Evolutionary conservation across 2,113 vertebrate genomes (phyloP).

Genomic region (Tauraco erythrolophus): DNA sequence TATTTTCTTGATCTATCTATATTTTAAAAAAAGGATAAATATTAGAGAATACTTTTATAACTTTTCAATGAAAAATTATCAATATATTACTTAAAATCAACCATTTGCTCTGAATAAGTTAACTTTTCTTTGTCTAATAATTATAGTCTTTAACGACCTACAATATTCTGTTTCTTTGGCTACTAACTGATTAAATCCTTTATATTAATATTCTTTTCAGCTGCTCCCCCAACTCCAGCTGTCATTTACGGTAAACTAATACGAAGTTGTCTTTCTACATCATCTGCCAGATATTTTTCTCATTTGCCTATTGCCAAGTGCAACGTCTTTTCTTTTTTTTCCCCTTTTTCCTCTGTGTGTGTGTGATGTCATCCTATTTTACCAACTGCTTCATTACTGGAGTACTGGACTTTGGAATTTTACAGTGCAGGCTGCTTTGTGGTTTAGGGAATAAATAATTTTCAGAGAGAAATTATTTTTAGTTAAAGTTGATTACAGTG

Average conservation of each 20-base stretch:
- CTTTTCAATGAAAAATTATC: background rate
- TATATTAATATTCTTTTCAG: slow-evolving; percentile 89
- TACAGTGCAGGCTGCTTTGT: background rate
- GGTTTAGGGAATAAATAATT: background rate
- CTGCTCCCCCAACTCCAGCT: slow-evolving; percentile 90
- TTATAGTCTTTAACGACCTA: slow-evolving; percentile 51
- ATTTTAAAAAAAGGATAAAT: background rate
- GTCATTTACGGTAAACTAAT: slow-evolving; percentile 92
- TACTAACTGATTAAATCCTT: slow-evolving; percentile 84
- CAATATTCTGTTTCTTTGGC: slow-evolving; percentile 55
- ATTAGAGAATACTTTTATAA: background rate
- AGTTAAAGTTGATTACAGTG: background rate
- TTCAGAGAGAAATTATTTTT: background rate
- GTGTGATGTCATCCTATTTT: slow-evolving; percentile 36
- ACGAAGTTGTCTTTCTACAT: slow-evolving; percentile 64
- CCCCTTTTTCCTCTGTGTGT: background rate
- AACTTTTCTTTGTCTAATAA: slow-evolving; percentile 30
- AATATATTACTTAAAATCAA: background rate
- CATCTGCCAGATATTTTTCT: slow-evolving; percentile 57
- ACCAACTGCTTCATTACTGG: slow-evolving; percentile 23
- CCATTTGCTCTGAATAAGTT: background rate
- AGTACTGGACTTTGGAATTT: background rate
- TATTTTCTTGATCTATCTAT: background rate
- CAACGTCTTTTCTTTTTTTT: background rate
- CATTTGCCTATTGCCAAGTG: slow-evolving; percentile 28